These are phyloP conservation scores for Clarias magur DNA, from an alignment of 2,113 vertebrate genomes.

Conservation along the genomic window DNA sequence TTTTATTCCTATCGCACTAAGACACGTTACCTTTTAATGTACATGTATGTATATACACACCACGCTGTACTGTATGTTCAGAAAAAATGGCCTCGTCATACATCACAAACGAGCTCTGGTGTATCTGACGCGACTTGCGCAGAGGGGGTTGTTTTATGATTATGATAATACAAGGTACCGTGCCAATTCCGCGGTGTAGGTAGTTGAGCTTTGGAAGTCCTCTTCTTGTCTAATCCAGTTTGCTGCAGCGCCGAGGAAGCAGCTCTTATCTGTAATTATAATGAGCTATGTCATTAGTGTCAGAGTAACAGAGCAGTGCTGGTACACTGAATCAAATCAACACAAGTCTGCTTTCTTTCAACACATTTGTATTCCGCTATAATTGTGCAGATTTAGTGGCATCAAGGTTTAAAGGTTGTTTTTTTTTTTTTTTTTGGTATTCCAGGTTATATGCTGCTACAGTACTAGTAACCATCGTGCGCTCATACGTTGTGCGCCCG, in stretches of 20 bases:
- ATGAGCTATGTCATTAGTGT: constrained; percentile 50
- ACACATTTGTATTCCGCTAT: constrained; percentile 39
- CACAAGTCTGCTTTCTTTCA: constrained; percentile 34
- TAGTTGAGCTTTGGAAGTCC: constrained; percentile 29
- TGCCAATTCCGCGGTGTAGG: constrained; percentile 2
- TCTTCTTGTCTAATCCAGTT: constrained; percentile 38
- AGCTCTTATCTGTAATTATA: constrained; percentile 46
- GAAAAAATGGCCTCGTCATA: constrained; percentile 8
- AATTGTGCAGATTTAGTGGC: constrained; percentile 21
- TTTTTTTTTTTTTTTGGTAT: not conserved
- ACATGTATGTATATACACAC: not conserved
- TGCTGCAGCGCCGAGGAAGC: constrained; percentile 28
- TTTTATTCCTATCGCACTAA: constrained; percentile 35
- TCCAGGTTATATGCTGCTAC: not conserved
- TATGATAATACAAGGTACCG: constrained; percentile 31
- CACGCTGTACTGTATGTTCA: not conserved
- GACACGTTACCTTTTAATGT: constrained; percentile 25
- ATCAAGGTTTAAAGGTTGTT: not conserved
- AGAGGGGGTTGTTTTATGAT: constrained; percentile 28
- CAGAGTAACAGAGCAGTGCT: constrained; percentile 45
- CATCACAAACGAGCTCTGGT: constrained; percentile 26
- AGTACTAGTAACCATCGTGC: not conserved
- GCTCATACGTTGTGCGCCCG: not conserved
- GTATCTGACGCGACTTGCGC: not conserved
- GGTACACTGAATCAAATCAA: constrained; percentile 39